Percentiles rank a stretch among this genome's conserved stretches.
Conservation (phyloP, 2,113 vertebrate species). For the Heterotis niloticus region DNA sequence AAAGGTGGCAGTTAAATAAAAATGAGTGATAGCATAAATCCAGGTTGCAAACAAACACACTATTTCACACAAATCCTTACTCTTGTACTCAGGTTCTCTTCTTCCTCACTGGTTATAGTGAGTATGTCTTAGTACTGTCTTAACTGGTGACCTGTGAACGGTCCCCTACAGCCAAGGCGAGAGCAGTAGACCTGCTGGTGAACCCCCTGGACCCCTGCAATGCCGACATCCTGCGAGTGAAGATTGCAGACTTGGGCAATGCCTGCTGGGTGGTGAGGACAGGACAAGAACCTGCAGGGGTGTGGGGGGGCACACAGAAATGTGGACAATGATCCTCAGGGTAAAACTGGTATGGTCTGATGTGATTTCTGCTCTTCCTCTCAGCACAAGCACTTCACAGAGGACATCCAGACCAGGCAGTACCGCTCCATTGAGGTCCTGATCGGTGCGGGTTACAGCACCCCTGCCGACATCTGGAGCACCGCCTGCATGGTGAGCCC, state of each 20-base stretch:
- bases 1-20: too few species aligned
- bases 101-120: conserved; percentile 17
- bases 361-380: conserved; percentile 30
- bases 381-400: conserved; percentile 99
- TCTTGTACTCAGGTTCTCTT: neutral
- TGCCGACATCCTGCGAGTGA: conserved; percentile 73
- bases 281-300: too few species aligned
- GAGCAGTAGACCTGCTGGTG: conserved; percentile 75
- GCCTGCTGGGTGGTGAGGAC: conserved; percentile 91
- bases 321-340: neutral
- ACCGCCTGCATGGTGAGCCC: conserved; percentile 95
- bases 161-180: conserved; percentile 66
- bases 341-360: neutral
- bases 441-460: conserved; percentile 96
- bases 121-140: neutral
- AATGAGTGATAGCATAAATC: too few species aligned
- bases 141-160: neutral
- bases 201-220: conserved; percentile 78
- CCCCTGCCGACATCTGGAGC: conserved; percentile 97
- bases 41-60: neutral
- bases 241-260: conserved; percentile 82
- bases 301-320: neutral
- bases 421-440: conserved; percentile 97
- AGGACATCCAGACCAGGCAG: conserved; percentile 98
- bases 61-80: neutral